Evolutionary conservation across 2,797 vertebrate genomes (phyloP).

Genomic region (Myotis daubentonii): DNA sequence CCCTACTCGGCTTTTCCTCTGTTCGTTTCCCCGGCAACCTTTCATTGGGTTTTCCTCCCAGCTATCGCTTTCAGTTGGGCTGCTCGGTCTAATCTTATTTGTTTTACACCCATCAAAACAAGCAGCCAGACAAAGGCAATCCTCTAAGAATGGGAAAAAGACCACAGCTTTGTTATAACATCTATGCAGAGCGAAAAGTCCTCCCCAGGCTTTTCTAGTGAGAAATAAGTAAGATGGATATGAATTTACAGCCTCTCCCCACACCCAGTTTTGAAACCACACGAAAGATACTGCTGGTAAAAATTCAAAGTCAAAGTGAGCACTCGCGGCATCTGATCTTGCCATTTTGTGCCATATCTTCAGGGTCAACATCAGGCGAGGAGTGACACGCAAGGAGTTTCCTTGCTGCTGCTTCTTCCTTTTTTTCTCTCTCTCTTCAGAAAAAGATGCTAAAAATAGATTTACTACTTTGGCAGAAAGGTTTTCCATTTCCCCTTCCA

Average conservation of each 20-base stretch:
- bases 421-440: slow-evolving; percentile 61
- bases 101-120: slow-evolving; percentile 93
- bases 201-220: slow-evolving; percentile 55
- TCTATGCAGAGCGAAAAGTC: slow-evolving; percentile 75
- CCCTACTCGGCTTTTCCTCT: slow-evolving; percentile 91
- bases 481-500: slow-evolving; percentile 76
- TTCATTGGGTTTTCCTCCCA: slow-evolving; percentile 92
- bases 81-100: slow-evolving; percentile 93
- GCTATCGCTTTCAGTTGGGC: slow-evolving; percentile 92
- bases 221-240: slow-evolving; percentile 70
- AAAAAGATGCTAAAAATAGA: slow-evolving; percentile 87
- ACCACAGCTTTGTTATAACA: slow-evolving; percentile 87
- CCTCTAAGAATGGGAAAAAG: slow-evolving; percentile 89
- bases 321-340: slow-evolving; percentile 81
- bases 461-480: slow-evolving; percentile 87
- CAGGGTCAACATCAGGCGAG: slow-evolving; percentile 79
- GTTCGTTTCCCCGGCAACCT: slow-evolving; percentile 92
- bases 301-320: slow-evolving; percentile 83
- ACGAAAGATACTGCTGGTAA: slow-evolving; percentile 78
- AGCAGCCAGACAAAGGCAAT: slow-evolving; percentile 92
- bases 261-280: slow-evolving; percentile 63
- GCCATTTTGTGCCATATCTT: slow-evolving; percentile 85
- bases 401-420: slow-evolving; percentile 70
- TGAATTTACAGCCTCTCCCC: slow-evolving; percentile 81
- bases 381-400: slow-evolving; percentile 79